phyloP scores from a whole-genome alignment of 2,113 vertebrate species.

The Notarius lentiginosus region DNA sequence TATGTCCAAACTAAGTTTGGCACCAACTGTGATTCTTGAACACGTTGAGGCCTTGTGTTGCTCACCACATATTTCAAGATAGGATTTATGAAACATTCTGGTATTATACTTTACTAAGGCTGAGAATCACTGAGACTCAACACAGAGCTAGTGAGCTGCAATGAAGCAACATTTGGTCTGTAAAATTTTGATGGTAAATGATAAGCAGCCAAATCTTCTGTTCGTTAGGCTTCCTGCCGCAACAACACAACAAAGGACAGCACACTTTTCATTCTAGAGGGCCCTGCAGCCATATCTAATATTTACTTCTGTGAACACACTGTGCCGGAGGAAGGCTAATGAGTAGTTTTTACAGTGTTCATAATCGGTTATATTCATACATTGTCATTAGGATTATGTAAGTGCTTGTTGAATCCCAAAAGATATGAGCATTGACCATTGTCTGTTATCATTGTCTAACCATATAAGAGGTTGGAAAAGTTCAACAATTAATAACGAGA shows the following conservation, averaged over 20 bases:
- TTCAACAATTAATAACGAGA: neutral
- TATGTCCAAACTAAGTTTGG: neutral
- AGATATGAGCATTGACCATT: neutral
- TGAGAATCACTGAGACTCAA: neutral
- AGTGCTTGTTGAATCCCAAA: neutral
- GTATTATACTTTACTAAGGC: neutral
- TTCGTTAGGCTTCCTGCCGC: neutral
- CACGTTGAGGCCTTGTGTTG: neutral
- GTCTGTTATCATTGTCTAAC: neutral
- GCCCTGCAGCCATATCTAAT: neutral
- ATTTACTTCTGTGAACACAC: neutral
- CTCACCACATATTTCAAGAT: too few relatives aligned
- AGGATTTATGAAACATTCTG: neutral
- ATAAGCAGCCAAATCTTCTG: neutral
- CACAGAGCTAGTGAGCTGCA: neutral
- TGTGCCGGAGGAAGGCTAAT: neutral
- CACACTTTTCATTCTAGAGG: neutral
- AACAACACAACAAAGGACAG: neutral
- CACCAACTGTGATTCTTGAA: neutral
- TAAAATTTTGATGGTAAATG: neutral
- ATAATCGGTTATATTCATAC: neutral
- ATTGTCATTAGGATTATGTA: neutral
- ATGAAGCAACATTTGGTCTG: neutral
- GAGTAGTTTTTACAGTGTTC: neutral
- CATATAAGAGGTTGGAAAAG: neutral